Evolutionary conservation across 37 sponge, comb jelly and placozoan genomes (phyloP), one percentile per base, ranked within the genome.

Genomic region (Ephydatia muelleri): DNA sequence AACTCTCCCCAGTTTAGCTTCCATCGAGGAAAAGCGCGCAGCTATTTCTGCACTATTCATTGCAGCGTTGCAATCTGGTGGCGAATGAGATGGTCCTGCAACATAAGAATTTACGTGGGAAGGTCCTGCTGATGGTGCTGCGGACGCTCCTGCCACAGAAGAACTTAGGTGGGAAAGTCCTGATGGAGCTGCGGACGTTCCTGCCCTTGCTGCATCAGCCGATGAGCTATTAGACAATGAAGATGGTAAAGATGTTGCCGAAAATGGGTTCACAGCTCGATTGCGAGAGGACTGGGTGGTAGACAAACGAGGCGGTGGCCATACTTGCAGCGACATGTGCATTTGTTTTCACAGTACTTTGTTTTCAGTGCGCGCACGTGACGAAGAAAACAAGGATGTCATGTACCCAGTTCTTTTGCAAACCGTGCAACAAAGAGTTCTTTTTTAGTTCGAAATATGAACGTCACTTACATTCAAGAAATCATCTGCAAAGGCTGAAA

Each of bases 11-110:
- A 57, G 57, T 57, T 57, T 14, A 57, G 19, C 57, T 21, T 57
- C 57, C 57, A 57, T 57, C 57, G 57, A 57, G 57, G n/a, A n/a
- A n/a, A 57, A 57, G 57, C 57, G 57, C 57, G 57, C 57, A 57
- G 57, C 57, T 57, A 57, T 57, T 57, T 57, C 57, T 57, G 57
- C 9, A 57, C 57, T 57, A 57, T 21, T 57, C 19, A 57, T 57
- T 57, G 0, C n/a, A n/a, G n/a, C 57, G 57, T 57, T 57, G 19
- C 16, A 16, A 57, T 57, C 57, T 4, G 57, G 57, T 57, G 57
- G 57, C 9, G 57, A 21, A 57, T 57, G 57, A 13, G 57, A 57
- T 57, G 57, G 57, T 57, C 6, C 57, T 57, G 57, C 57, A 14
- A 57, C 57, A 57, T 14, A 57, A 57, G 57, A 57, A 57, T 57